These are phyloP conservation scores for Buphagus erythrorhynchus DNA, from an alignment of 2,797 vertebrate genomes.

Conservation along the genomic window DNA sequence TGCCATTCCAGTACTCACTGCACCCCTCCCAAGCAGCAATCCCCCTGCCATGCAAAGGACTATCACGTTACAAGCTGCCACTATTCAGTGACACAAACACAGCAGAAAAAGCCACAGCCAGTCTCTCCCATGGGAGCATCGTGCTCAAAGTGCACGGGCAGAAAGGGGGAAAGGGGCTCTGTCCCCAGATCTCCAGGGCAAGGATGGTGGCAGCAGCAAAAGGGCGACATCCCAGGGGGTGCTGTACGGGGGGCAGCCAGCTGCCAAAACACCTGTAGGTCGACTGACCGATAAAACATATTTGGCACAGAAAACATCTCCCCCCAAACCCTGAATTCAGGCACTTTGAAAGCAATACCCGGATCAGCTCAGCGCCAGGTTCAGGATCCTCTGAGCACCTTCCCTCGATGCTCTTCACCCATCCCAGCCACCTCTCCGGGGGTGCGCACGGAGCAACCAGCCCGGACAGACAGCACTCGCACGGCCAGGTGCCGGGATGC, in stretches of 20 bases:
- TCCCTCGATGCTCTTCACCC: neutral
- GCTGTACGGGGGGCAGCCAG: accelerated
- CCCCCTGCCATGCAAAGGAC: neutral
- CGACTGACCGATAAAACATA: neutral
- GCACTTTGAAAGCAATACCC: accelerated
- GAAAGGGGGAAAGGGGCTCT: neutral
- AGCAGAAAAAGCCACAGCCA: neutral
- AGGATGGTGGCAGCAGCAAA: neutral
- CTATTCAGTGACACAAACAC: neutral
- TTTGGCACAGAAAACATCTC: neutral
- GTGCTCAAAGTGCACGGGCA: neutral
- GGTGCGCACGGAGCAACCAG: neutral
- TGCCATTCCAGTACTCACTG: neutral
- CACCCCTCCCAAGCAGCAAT: neutral
- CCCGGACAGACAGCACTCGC: neutral
- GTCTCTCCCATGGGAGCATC: neutral
- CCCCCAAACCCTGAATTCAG: neutral
- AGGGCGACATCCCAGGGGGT: neutral
- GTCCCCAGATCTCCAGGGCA: neutral
- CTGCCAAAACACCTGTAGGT: neutral
- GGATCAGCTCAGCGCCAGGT: accelerated
- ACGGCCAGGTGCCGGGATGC: accelerated
- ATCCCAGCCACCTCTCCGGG: neutral
- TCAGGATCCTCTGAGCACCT: accelerated
- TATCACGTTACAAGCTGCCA: accelerated